Base-by-base conservation (phyloP, 2,888 invertebrate species). In the Parnassius glacialis region DNA sequence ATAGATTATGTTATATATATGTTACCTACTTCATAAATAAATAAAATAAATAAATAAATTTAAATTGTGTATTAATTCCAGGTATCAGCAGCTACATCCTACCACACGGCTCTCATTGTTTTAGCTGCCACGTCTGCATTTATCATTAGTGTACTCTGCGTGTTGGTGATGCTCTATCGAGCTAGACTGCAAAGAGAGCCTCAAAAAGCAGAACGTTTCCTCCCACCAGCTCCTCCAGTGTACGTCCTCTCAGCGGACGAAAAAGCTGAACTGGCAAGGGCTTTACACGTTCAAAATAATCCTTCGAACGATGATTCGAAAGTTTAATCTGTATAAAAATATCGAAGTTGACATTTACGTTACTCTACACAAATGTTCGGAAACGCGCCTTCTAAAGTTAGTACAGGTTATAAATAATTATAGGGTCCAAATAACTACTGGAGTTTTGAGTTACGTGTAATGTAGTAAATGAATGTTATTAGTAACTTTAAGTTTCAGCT, bases 41-140 rank as follows among this genome's bases (percentile, higher is more conserved):
- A n/a, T n/a, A n/a, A n/a, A n/a, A n/a, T n/a, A n/a, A n/a, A n/a
- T n/a, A n/a, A n/a, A n/a, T n/a, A n/a, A n/a, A n/a, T n/a, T n/a
- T 34, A 7, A 45, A 45, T 45, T 12, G 48, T 48, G 34, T 48
- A 48, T 48, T 48, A 58, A 62, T 47, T 50, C 12, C 79, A 92
- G 92, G 91, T 92, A 11, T 94, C 94, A n/a, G 92, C 94, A 42
- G 91, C 94, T 41, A 93, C 94, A 9, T 94, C 95, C 0, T 95
- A 96, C 75, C 96, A 96, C 78, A 94, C 96, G 11, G 95, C 95
- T 51, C 91, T 96, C 20, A 94, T 96, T 70, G 95, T 96, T 13
- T 90, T 96, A 59, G 95, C 95, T 34, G 95, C 95, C 1, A 95
- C 95, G 9, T 96, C 96, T 5, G 95, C 96, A 0, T 96, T 96